Evolutionary conservation across 92 coral and sea anemone species (phyloP), one percentile per base, ranked within the genome.

Genomic region (Porites cylindrica): DNA sequence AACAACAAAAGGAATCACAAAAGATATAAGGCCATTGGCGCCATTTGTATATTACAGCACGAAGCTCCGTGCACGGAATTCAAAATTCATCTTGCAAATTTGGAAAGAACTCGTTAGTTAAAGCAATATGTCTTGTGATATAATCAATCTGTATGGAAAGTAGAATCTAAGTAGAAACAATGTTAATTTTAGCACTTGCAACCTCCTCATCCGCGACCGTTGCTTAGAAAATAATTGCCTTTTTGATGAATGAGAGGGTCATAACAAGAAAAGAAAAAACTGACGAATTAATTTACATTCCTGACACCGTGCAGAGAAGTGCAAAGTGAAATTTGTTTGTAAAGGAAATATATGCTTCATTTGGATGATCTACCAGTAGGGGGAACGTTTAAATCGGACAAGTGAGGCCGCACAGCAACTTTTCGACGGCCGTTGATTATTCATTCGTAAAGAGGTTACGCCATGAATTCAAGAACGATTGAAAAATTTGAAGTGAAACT

Each of bases 401-500:
- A 7, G 74, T 1, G 3, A 80, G 24, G 83, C 21, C 1, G 72
- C 21, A 10, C 16, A 50, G 26, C 38, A 13, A 14, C 76, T 13
- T 21, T 19, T 20, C 10, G 78, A 1, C 43, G 32, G n/a, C n/a
- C 9, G 8, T 70, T 18, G 13, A 16, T 24, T 13, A 70, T 10
- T 24, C 13, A 1, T 23, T 10, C 24, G 14, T 9, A 70, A n/a
- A 67, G 19, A 20, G 29, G n/a, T 4, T 67, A 10, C 47, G 10
- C 24, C 10, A 83, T 83, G 80, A 73, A 61, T 6, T 61, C 73
- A 23, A 74, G 51, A 32, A 24, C 54, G 14, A 51, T 87, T 19
- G 91, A 87, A 23, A 53, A 51, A 7, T 94, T 94, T 75, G 70
- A 77, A 16, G 90, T 94, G 51, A 32, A 74, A 62, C 80, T 94